Conservation (phyloP, 2,888 invertebrate species). For the Thera britannica region DNA sequence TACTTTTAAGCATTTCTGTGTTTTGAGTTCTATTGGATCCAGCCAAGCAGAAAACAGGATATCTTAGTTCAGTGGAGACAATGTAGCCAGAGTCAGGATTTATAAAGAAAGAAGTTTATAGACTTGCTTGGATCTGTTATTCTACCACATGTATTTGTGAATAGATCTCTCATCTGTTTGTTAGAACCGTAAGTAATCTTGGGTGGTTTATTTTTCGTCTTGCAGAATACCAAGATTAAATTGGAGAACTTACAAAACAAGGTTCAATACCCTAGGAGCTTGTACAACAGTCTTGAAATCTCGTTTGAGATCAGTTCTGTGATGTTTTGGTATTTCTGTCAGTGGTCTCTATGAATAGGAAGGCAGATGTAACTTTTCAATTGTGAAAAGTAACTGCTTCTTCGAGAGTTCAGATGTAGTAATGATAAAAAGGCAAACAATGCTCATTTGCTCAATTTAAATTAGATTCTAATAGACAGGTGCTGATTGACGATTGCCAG, state of each 20-base stretch:
- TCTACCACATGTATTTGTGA: neutral
- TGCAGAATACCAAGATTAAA: neutral
- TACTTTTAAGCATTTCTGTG: neutral
- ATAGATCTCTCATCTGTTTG: neutral
- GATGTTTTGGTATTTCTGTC: neutral
- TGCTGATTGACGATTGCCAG: slow-evolving; percentile 22
- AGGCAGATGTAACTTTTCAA: slow-evolving; percentile 2
- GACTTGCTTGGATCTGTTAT: neutral
- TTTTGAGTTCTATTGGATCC: neutral
- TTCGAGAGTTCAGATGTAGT: slow-evolving; percentile 9
- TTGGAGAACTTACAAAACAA: too few relatives aligned
- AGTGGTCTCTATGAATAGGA: neutral
- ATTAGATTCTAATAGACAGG: slow-evolving; percentile 24
- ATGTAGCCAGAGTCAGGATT: neutral
- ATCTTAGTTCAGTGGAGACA: neutral
- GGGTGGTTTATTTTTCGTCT: neutral
- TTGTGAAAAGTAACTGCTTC: slow-evolving; percentile 2
- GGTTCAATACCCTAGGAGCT: too few relatives aligned
- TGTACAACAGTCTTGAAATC: too few relatives aligned
- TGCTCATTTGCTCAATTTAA: slow-evolving; percentile 13
- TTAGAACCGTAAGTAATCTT: neutral
- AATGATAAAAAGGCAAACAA: slow-evolving; percentile 2
- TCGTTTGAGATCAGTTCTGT: neutral
- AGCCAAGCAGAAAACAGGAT: neutral
- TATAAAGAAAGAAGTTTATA: neutral